Evolutionary conservation across 2,113 vertebrate species (phyloP), one percentile per base, ranked within the genome.

Genomic region (Capra hircus): DNA sequence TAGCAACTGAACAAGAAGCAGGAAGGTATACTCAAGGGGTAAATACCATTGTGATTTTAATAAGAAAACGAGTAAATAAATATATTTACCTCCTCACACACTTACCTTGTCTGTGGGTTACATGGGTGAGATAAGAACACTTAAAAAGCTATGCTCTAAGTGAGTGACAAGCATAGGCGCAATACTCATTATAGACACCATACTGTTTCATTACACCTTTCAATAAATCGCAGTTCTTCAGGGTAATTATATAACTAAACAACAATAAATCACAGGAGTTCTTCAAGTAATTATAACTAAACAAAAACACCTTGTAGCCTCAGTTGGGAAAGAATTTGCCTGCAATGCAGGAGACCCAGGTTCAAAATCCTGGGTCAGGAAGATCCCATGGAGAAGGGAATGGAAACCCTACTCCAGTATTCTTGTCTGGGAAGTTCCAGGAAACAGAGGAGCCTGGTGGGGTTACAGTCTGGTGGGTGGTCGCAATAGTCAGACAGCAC

Each of bases 161-260:
- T 28, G 33, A 10, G 6, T 59, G 53, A 2, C 71, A 30, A 23
- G 40, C 11, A 52, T 8, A 45, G 0, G 0, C 0, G 0, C 15
- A 15, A 30, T 16, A 12, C 25, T 27, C 11, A n/a, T 48, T 17
- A 48, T 0, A 33, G 52, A 36, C 19, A 36, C 4, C 17, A 71
- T 21, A 21, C n/a, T 23, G n/a, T 23, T n/a, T 36, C 64, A 71
- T 36, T 17, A 36, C 23, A 17, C 43, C 1, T 1, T 27, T 81
- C 50, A 21, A 2, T 27, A 17, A 14, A 14, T 7, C 30, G 13
- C 6, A 82, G 7, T 17, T 64, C 30, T n/a, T n/a, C 30, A n/a
- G 30, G n/a, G 62, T 17, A n/a, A 64, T 17, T 64, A 64, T n/a
- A n/a, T 17, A 62, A 33, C 14, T 62, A 62, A 62, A 62, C 14